Conservation (phyloP, 2,888 invertebrate species). For the Leucoma salicis region DNA sequence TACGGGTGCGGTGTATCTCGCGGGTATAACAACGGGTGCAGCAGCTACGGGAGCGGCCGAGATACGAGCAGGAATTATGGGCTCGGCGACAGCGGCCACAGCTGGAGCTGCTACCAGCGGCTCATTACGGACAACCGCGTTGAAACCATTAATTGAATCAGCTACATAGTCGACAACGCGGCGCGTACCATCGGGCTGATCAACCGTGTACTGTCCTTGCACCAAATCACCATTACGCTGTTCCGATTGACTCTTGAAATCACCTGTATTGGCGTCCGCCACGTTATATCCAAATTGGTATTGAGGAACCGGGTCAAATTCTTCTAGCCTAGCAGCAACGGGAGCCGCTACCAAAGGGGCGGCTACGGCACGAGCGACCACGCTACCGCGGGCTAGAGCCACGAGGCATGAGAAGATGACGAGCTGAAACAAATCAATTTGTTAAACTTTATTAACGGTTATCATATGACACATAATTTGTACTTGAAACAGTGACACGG, state of each 20-base stretch:
- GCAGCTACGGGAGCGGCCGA: slow-evolving; percentile 63
- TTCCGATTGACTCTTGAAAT: slow-evolving; percentile 74
- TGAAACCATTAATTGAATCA: slow-evolving; percentile 68
- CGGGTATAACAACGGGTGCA: slow-evolving; percentile 38
- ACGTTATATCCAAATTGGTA: slow-evolving; percentile 78
- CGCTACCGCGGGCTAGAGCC: slow-evolving; percentile 59
- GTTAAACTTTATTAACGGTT: slow-evolving; percentile 25
- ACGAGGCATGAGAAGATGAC: slow-evolving; percentile 67
- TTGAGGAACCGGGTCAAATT: slow-evolving; percentile 82
- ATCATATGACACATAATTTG: slow-evolving; percentile 44
- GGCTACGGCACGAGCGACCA: slow-evolving; percentile 46
- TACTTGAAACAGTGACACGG: slow-evolving; percentile 78
- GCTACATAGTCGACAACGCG: slow-evolving; percentile 69
- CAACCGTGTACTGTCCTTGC: slow-evolving; percentile 66
- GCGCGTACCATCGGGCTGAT: slow-evolving; percentile 68
- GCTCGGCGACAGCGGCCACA: slow-evolving; percentile 63
- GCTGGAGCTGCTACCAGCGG: slow-evolving; percentile 58
- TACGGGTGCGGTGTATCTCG: slow-evolving; percentile 40
- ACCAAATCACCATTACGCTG: slow-evolving; percentile 80
- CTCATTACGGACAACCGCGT: slow-evolving; percentile 70
- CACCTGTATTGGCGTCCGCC: slow-evolving; percentile 69
- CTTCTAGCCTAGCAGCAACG: slow-evolving; percentile 61
- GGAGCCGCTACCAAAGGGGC: slow-evolving; percentile 47
- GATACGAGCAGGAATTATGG: slow-evolving; percentile 46
- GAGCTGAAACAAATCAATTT: slow-evolving; percentile 51